Conservation (phyloP, 2,888 invertebrate genomes). For the Automeris io region DNA sequence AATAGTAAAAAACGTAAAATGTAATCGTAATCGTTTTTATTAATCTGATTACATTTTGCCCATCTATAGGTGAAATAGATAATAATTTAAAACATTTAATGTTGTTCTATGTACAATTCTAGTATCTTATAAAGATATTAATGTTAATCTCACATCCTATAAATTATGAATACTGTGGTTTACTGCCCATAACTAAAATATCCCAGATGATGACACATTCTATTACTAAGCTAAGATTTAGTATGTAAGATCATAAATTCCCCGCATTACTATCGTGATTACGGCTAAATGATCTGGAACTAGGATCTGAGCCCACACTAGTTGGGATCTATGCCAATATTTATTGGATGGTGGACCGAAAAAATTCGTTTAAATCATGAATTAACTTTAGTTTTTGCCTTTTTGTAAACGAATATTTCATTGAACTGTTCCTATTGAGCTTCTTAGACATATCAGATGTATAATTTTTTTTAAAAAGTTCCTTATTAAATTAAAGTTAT, state of each 20-base stretch:
- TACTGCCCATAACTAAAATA: not conserved
- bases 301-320: not conserved
- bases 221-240: not conserved
- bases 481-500: too few species aligned
- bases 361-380: not conserved
- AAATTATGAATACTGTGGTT: slow-evolving; percentile 1
- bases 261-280: not conserved
- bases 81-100: too few species aligned
- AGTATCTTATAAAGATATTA: too few species aligned
- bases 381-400: not conserved
- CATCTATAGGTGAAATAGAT: too few species aligned
- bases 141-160: slow-evolving; percentile 1
- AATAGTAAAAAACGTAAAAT: too few species aligned
- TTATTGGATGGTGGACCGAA: not conserved
- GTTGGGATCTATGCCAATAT: not conserved
- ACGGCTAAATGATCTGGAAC: not conserved
- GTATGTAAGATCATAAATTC: slow-evolving; percentile 1
- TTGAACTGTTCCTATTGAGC: too few species aligned
- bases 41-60: too few species aligned
- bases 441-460: too few species aligned
- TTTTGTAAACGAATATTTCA: too few species aligned
- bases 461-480: too few species aligned
- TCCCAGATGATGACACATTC: slow-evolving; percentile 2
- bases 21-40: too few species aligned
- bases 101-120: too few species aligned